Base-by-base conservation (phyloP, 2,888 invertebrate species). In the Diarsia brunnea region DNA sequence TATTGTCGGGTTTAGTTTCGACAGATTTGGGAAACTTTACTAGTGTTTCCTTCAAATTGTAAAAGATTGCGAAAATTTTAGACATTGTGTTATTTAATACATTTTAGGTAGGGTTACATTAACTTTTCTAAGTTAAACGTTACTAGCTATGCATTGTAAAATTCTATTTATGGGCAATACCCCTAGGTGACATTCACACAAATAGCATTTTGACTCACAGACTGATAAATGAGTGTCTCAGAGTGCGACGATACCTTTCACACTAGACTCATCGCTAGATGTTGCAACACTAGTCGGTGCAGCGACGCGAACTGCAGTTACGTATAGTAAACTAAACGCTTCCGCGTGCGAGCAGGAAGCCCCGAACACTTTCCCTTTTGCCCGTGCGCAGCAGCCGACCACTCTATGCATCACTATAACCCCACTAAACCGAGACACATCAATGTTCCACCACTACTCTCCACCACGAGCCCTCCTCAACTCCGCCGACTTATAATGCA, bases 261-360 rank as follows among this genome's bases (percentile, higher is more conserved):
- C 82, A 85, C 78, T 80, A 82, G 75, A 70, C 79, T 82, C 90
- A 89, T 87, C 83, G 80, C 79, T 82, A 78, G 84, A 88, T 85
- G 79, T 88, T 87, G 86, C 88, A 88, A 87, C 79, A 80, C 78
- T 69, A 78, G 80, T 75, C 74, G 71, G 83, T 84, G 89, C 86
- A 84, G 81, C 85, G 88, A 86, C 84, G 93, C 92, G 90, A 93
- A 92, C 91, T 92, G 93, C 93, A 93, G 94, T 94, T 95, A 95
- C 94, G 95, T 93, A 91, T 91, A 89, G 91, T 92, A 89, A 92
- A 91, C 93, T 92, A 91, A 94, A 92, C 93, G 90, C 94, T 96
- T 96, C 96, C 96, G 96, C 94, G 94, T 94, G 94, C 92, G 90
- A 96, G 94, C 96, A 96, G 96, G 96, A 96, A 96, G 94, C 93